Conservation (phyloP, 92 coral and sea anemone species). For the Isaurus tuberculatus region DNA sequence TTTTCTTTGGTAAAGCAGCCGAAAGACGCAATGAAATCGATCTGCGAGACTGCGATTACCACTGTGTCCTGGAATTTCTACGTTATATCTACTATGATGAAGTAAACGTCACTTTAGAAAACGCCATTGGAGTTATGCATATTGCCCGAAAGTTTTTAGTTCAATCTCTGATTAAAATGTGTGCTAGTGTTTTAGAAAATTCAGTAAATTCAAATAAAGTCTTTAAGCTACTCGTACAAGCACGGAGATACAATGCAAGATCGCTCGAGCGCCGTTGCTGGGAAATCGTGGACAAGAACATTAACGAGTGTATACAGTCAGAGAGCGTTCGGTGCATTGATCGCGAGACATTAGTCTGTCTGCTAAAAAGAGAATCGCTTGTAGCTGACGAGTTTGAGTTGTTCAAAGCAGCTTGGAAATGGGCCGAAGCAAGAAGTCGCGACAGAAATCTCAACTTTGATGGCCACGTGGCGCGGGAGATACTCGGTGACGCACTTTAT, state of each 20-base stretch:
- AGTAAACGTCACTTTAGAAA: conserved; percentile 61
- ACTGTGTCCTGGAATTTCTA: conserved; percentile 62
- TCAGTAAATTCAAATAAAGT: conserved; percentile 61
- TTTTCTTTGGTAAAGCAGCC: conserved; percentile 53
- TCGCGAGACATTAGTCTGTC: conserved; percentile 59
- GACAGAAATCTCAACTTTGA: conserved; percentile 46
- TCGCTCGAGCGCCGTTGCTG: conserved; percentile 70
- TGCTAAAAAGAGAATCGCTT: conserved; percentile 63
- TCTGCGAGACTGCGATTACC: conserved; percentile 66
- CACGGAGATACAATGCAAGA: conserved; percentile 59
- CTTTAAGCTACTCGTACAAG: conserved; percentile 61
- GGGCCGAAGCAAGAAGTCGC: conserved; percentile 68
- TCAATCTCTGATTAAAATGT: conserved; percentile 60
- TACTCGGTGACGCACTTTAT: conserved; percentile 62
- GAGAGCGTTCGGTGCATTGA: conserved; percentile 59
- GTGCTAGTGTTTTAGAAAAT: conserved; percentile 55
- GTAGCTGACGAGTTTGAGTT: conserved; percentile 69
- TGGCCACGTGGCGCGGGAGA: conserved; percentile 57
- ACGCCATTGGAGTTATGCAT: conserved; percentile 66
- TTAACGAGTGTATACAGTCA: conserved; percentile 54
- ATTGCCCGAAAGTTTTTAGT: conserved; percentile 72
- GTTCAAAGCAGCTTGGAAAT: conserved; percentile 64
- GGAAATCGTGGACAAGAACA: conserved; percentile 61
- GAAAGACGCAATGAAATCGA: conserved; percentile 64
- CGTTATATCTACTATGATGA: conserved; percentile 72